Conservation (phyloP, 1,140 invertebrate species). For the Lycorma delicatula region DNA sequence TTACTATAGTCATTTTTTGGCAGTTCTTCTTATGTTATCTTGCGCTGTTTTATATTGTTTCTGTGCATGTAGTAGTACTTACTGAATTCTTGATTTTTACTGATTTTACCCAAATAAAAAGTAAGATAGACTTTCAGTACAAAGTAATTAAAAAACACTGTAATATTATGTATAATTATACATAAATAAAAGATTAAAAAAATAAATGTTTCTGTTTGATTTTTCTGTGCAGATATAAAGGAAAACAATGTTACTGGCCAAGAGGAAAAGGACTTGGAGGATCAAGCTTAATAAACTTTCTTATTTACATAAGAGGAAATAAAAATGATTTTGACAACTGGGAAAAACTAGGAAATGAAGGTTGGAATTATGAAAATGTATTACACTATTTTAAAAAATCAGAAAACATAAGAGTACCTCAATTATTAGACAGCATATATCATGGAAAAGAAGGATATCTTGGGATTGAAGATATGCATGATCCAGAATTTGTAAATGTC, state of each 20-base stretch:
- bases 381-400: constrained; percentile 50
- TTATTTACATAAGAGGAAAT: constrained; percentile 53
- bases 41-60: no score
- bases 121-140: no score
- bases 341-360: constrained; percentile 49
- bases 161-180: no score
- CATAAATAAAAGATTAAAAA: no score
- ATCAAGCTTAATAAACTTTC: constrained; percentile 49
- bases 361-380: constrained; percentile 53
- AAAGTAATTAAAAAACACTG: no score
- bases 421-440: constrained; percentile 31
- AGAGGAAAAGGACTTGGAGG: constrained; percentile 52
- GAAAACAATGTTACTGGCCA: constrained; percentile 65
- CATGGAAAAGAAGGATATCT: constrained; percentile 49
- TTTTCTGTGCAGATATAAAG: constrained; percentile 42
- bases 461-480: constrained; percentile 45
- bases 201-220: no score
- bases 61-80: no score
- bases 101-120: no score
- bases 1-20: no score
- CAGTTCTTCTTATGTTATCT: no score
- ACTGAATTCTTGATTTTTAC: no score
- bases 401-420: constrained; percentile 36
- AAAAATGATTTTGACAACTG: constrained; percentile 61
- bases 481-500: constrained; percentile 8